Evolutionary conservation across 2,888 invertebrate genomes (phyloP).

Genomic region (Antitype chi): DNA sequence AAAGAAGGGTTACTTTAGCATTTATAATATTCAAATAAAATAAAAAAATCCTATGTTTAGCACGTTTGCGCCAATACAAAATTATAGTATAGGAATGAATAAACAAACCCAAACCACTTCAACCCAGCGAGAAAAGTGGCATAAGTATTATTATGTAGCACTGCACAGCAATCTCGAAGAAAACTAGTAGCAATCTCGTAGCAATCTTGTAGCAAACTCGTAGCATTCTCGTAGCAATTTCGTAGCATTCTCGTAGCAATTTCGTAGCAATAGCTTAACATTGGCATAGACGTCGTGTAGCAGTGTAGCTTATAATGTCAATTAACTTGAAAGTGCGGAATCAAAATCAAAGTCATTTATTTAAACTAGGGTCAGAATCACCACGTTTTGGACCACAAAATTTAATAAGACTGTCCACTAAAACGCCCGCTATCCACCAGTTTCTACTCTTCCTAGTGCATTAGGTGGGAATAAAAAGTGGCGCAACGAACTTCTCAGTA

Average conservation of each 20-base stretch:
- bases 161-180: background rate
- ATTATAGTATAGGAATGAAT: background rate
- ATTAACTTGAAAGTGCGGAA: background rate
- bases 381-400: too few species aligned
- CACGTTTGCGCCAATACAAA: background rate
- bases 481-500: too few species aligned
- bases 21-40: background rate
- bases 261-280: background rate
- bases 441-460: too few species aligned
- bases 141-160: background rate
- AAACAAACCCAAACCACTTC: background rate
- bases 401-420: too few species aligned
- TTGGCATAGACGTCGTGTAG: background rate
- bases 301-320: background rate
- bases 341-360: too few species aligned
- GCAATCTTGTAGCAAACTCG: background rate
- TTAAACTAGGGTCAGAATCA: too few species aligned
- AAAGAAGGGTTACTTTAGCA: background rate
- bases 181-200: background rate
- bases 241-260: background rate
- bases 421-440: too few species aligned
- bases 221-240: background rate
- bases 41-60: background rate
- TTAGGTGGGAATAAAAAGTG: too few species aligned
- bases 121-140: background rate